Conservation (phyloP, 2,113 vertebrate species). For the Lepidothrix coronata region DNA sequence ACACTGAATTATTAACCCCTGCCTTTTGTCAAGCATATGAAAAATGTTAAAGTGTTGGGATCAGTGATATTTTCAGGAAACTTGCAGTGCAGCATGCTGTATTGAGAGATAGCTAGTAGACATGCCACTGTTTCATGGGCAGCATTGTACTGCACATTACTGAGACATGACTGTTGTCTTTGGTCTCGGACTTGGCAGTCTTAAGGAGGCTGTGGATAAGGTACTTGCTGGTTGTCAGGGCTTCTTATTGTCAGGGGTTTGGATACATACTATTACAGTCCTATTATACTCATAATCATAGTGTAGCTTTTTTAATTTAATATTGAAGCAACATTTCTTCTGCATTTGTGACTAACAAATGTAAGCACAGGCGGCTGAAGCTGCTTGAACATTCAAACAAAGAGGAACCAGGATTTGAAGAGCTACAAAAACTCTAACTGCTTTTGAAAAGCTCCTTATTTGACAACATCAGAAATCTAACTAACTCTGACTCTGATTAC, state of each 20-base stretch:
- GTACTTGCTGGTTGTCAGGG: not conserved
- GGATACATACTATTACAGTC: not conserved
- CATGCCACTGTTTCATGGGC: not conserved
- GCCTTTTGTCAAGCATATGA: not conserved
- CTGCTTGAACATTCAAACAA: not conserved
- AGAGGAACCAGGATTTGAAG: not conserved
- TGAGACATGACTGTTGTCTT: not conserved
- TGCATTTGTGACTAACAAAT: not conserved
- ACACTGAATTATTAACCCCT: not conserved
- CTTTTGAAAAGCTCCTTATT: not conserved
- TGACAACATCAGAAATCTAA: not conserved
- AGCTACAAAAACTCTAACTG: not conserved
- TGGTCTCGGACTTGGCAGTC: not conserved
- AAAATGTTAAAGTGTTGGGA: not conserved
- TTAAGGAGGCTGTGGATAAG: not conserved
- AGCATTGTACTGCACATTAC: not conserved
- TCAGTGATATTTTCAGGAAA: not conserved
- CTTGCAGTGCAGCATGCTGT: not conserved
- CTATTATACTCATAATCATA: not conserved
- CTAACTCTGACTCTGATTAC: not conserved
- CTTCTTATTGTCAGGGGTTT: not conserved
- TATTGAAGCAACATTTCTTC: not conserved
- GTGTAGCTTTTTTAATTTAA: not conserved
- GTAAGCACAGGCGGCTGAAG: not conserved
- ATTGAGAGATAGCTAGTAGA: not conserved